Evolutionary conservation across 2,888 invertebrate genomes (phyloP).

Genomic region (Mimumesa dahlbomi): DNA sequence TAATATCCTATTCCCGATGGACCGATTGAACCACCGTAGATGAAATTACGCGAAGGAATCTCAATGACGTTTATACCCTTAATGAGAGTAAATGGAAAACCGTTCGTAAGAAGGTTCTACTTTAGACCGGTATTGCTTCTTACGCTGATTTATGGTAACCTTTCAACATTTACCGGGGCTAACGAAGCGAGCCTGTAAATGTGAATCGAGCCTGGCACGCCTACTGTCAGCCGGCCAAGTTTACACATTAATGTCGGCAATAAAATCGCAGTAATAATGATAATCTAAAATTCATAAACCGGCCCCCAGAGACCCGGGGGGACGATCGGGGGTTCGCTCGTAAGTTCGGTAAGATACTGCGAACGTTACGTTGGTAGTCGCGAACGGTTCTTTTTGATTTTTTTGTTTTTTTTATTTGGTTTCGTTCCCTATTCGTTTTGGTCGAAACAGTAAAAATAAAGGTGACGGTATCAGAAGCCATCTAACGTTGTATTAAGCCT

Average conservation of each 20-base stretch:
- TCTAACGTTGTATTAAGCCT: conserved; percentile 33
- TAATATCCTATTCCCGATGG: too few species aligned
- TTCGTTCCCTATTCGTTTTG: too few species aligned
- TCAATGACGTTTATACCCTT: too few species aligned
- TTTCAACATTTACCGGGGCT: conserved; percentile 29
- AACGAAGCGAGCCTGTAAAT: conserved; percentile 37
- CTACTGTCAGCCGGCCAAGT: conserved; percentile 48
- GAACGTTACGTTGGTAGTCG: conserved; percentile 14
- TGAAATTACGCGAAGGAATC: too few species aligned
- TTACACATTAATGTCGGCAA: conserved; percentile 57
- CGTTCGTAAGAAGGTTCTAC: background rate
- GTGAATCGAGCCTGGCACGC: conserved; percentile 42
- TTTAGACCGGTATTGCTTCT: background rate
- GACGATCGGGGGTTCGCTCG: conserved; percentile 25
- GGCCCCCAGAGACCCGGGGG: conserved; percentile 35
- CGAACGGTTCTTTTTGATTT: too few species aligned
- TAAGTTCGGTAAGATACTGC: conserved; percentile 54
- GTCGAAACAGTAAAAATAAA: conserved; percentile 12
- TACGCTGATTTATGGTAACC: conserved; percentile 23
- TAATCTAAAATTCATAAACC: conserved; percentile 66
- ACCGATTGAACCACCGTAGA: too few species aligned
- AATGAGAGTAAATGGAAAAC: background rate
- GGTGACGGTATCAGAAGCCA: conserved; percentile 34
- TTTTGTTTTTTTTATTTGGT: too few species aligned
- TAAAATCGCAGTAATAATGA: conserved; percentile 68